Conservation (phyloP, 2,888 invertebrate genomes). For the Catocala fraxini region DNA sequence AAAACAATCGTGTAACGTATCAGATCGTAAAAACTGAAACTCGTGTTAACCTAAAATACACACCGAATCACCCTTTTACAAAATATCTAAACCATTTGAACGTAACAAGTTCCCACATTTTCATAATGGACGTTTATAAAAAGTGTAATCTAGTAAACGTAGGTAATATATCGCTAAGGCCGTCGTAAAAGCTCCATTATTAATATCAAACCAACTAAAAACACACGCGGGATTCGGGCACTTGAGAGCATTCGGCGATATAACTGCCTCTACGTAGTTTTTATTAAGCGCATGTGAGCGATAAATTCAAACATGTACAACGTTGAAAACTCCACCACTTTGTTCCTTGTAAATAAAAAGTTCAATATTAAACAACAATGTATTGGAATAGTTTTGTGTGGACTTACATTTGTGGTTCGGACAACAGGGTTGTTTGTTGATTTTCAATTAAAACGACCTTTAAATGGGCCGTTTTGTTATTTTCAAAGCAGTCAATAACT, state of each 20-base stretch:
- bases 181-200: slow-evolving; percentile 56
- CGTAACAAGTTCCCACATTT: slow-evolving; percentile 28
- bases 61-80: slow-evolving; percentile 8
- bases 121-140: slow-evolving; percentile 44
- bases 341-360: slow-evolving; percentile 78
- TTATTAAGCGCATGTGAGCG: slow-evolving; percentile 73
- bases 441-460: slow-evolving; percentile 43
- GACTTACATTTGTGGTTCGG: slow-evolving; percentile 73
- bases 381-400: slow-evolving; percentile 64
- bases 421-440: slow-evolving; percentile 56
- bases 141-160: slow-evolving; percentile 52
- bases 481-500: slow-evolving; percentile 22
- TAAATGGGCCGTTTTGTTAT: slow-evolving; percentile 37
- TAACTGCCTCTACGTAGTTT: slow-evolving; percentile 67
- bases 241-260: slow-evolving; percentile 57
- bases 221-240: slow-evolving; percentile 53
- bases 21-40: slow-evolving; percentile 1
- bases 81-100: slow-evolving; percentile 11
- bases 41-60: slow-evolving; percentile 5
- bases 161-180: slow-evolving; percentile 51
- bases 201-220: slow-evolving; percentile 57
- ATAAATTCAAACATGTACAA: slow-evolving; percentile 77
- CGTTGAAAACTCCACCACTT: slow-evolving; percentile 73
- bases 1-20: neutral
- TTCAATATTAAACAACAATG: slow-evolving; percentile 73